Percentiles rank a stretch among this genome's conserved stretches.
phyloP scores from a whole-genome alignment of 2,113 vertebrate species.

The Dermatemys mawii region DNA sequence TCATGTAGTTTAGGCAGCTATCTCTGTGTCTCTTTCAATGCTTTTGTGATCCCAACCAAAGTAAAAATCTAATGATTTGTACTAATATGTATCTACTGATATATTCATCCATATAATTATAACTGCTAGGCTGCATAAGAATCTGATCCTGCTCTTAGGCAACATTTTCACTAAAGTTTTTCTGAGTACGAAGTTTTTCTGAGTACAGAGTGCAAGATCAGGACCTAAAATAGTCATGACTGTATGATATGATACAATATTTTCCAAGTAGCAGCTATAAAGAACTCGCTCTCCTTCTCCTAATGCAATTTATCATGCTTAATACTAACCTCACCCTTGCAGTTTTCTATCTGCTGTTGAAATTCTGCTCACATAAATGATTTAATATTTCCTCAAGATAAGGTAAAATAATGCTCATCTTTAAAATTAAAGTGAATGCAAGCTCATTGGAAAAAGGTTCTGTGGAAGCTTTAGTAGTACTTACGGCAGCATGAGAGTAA shows the following conservation, averaged over 20 bases:
- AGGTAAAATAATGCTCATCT: not conserved
- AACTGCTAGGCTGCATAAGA: not conserved
- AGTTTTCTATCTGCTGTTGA: not conserved
- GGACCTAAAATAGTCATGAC: not conserved
- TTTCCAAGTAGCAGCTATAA: not conserved
- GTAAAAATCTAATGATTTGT: not conserved
- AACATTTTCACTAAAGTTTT: not conserved
- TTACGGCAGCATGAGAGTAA: not conserved
- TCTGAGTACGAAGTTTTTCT: not conserved
- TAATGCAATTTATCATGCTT: not conserved
- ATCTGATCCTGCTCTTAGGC: not conserved
- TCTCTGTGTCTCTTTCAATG: not conserved
- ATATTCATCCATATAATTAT: not conserved
- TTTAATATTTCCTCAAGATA: not conserved
- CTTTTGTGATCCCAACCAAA: not conserved
- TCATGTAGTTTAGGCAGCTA: not conserved
- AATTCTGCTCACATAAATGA: not conserved
- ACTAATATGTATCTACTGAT: not conserved
- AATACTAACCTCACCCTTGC: not conserved
- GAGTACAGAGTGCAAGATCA: not conserved
- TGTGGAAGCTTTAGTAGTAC: not conserved
- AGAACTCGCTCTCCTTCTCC: not conserved
- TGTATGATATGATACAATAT: not conserved
- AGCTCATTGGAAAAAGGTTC: not conserved
- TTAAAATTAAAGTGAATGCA: slow-evolving; percentile 17